Base-by-base conservation (phyloP, 2,797 vertebrate genomes). In the Helarctos malayanus region DNA sequence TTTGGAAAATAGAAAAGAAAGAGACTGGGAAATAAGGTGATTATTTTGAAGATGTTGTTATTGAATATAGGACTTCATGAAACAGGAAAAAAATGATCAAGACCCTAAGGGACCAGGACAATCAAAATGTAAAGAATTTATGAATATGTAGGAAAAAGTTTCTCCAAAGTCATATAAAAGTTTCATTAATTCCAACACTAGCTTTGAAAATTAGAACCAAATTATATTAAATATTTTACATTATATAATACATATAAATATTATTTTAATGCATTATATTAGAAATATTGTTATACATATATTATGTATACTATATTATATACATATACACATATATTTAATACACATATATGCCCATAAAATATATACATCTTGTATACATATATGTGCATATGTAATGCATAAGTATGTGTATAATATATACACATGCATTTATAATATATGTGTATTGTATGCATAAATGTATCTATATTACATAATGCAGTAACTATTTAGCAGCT, bases 191-290 rank as follows among this genome's bases (percentile, higher is more conserved):
- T 89, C 32, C 45, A 88, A 13, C 19, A 38, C 69, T 86, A 56
- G 16, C 85, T 93, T 95, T 84, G 3, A 61, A 63, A n/a, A 73
- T 78, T 68, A 80, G n/a, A 83, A 80, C 7, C 27, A 91, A 81
- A 81, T 75, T 71, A 57, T 80, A 4, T 80, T 69, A 32, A 41
- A 52, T 18, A 82, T 29, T 95, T 84, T 57, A 29, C 2, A 32
- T 88, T 54, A 47, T 82, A 18, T 32, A 35, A 71, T 38, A 78
- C 13, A 25, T 38, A 68, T 76, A 35, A 69, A 54, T 73, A 35
- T 38, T 23, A 45, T 68, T 41, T 75, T 23, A 80, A 80, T 49
- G 27, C 19, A n/a, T 25, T 80, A 23, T 73, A 27, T 45, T 59
- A 87, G 14, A 47, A 92, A 82, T 38, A 15, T 59, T 35, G 1